phyloP scores from a whole-genome alignment of 2,797 vertebrate genomes.

The Botia almorhae region DNA sequence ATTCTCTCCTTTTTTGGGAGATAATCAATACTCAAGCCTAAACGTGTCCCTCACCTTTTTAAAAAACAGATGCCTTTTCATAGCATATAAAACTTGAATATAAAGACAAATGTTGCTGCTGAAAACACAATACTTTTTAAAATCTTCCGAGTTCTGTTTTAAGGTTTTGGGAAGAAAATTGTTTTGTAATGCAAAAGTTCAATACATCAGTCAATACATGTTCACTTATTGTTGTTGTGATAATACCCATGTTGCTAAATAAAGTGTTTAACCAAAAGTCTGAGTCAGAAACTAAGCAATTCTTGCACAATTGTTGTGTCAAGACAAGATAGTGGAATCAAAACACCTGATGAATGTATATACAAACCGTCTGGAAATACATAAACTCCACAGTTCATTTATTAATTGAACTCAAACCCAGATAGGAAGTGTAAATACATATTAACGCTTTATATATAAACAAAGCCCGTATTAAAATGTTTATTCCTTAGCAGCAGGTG shows the following conservation, averaged over 20 bases:
- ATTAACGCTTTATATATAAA: too few species aligned
- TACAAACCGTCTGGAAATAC: not conserved
- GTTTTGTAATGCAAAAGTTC: not conserved
- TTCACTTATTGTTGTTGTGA: not conserved
- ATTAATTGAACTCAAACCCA: not conserved
- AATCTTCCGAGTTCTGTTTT: not conserved
- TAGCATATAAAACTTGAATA: not conserved
- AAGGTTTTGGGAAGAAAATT: not conserved
- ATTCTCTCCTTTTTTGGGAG: not conserved
- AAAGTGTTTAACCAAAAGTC: not conserved
- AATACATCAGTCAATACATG: not conserved
- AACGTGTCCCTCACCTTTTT: not conserved
- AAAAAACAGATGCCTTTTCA: not conserved
- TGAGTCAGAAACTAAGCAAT: too few species aligned
- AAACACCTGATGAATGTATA: not conserved
- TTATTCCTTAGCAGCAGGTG: conserved; percentile 39
- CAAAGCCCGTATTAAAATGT: too few species aligned
- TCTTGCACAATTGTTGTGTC: too few species aligned
- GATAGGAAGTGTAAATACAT: not conserved
- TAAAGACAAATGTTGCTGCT: not conserved
- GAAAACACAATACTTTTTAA: not conserved
- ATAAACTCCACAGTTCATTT: not conserved
- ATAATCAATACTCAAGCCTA: not conserved
- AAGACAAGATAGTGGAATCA: not conserved
- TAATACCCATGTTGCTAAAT: not conserved